Evolutionary conservation across 2,888 invertebrate species (phyloP), one percentile per base, ranked within the genome.

Genomic region (Zootermopsis nevadensis): DNA sequence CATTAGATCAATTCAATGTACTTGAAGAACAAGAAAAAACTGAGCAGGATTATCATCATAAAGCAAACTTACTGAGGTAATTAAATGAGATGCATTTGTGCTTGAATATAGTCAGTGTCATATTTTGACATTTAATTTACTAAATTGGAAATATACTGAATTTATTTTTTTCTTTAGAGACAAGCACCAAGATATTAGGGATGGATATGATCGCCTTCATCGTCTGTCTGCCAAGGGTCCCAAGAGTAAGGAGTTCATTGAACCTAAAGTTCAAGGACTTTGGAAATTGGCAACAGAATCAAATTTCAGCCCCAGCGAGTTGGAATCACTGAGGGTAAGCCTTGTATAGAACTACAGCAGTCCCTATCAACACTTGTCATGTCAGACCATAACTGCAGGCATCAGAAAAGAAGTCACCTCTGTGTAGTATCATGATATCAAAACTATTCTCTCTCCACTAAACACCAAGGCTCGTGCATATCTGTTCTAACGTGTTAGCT

Each of bases 251-350:
- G 97, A 97, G 88, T 98, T 98, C 88, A 93, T 96, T 72, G 98
- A 98, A 88, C 96, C 97, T 0, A 96, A 97, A 90, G 98, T 98
- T 1, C 95, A 96, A 89, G 95, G 95, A 0, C 90, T 98, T 48
- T 98, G 98, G 98, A 93, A 93, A 86, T 90, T 96, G 83, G 98
- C 98, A 3, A 88, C 94, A 30, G 92, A 94, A 81, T 93, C 94
- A 22, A 95, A 97, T 88, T 98, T 98, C 89, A 93, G 94, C 33
- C 91, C 93, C 0, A 94, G 95, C 84, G 98, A 98, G 89, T 90
- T 98, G 22, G 93, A 94, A 83, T 97, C 97, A 0, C 91, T 98
- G 76, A 95, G 95, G 91, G 95, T 94, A 90, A 87, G 85, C 19
- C 0, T 4, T 48, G 19, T 48, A 15, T 15, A 48, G 48, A 48